phyloP scores from a whole-genome alignment of 2,888 invertebrate genomes.

The Ormyrus thymus region DNA sequence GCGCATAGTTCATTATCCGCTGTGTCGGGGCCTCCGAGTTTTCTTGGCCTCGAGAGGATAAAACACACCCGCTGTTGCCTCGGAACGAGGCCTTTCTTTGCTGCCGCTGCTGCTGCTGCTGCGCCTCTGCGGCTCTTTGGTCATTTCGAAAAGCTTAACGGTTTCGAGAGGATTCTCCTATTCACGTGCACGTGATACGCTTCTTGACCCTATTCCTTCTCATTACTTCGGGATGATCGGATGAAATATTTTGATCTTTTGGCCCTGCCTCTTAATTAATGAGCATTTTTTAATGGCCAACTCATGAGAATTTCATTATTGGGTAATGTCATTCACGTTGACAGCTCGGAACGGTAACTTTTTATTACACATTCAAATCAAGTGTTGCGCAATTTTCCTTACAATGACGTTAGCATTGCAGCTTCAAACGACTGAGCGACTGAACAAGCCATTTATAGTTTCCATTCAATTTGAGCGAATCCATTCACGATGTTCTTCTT shows the following conservation, averaged over 20 bases:
- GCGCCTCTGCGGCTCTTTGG: neutral
- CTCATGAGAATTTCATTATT: too few species aligned
- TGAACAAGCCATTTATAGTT: too few species aligned
- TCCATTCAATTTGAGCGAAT: too few species aligned
- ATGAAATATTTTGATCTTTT: constrained; percentile 26
- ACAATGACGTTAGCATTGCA: too few species aligned
- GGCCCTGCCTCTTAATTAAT: constrained; percentile 3
- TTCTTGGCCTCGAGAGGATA: constrained; percentile 6
- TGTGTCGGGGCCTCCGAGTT: constrained; percentile 1
- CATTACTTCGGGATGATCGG: constrained; percentile 13
- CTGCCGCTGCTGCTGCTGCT: neutral
- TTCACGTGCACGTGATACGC: constrained; percentile 8
- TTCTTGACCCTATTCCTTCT: constrained; percentile 27
- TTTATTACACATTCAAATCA: too few species aligned
- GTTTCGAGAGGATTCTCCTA: constrained; percentile 21
- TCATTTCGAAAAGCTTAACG: constrained; percentile 38
- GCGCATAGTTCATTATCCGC: constrained; percentile 20
- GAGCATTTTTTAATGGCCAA: neutral
- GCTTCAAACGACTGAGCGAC: too few species aligned
- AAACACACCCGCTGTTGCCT: constrained; percentile 10
- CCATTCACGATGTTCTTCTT: too few species aligned
- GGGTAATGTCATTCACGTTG: too few species aligned
- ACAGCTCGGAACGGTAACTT: too few species aligned
- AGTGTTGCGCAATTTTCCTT: too few species aligned
- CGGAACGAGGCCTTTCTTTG: constrained; percentile 6